Evolutionary conservation across 2,797 vertebrate species (phyloP).

Genomic region (Platyrinchus mystaceus): DNA sequence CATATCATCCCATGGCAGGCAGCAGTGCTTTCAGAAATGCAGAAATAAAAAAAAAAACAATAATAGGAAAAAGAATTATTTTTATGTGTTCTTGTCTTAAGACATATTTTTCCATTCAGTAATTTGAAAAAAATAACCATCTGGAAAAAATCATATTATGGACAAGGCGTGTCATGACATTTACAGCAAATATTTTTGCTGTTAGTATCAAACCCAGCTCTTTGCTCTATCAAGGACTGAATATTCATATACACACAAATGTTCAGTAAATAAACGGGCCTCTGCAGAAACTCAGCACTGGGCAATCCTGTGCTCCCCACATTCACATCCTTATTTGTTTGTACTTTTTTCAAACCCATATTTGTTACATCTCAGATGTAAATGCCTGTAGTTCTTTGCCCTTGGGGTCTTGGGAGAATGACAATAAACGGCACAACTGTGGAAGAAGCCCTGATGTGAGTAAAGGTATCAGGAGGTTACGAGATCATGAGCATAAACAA

Average conservation of each 20-base stretch:
- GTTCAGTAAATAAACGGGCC: slow-evolving; percentile 70
- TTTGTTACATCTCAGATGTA: slow-evolving; percentile 54
- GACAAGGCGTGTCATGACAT: slow-evolving; percentile 81
- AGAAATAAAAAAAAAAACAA: slow-evolving; percentile 39
- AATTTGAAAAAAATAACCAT: slow-evolving; percentile 79
- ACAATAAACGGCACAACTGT: slow-evolving; percentile 34
- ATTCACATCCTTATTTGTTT: slow-evolving; percentile 64
- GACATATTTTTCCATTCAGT: slow-evolving; percentile 77
- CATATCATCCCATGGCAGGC: slow-evolving; percentile 64
- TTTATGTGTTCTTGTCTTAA: slow-evolving; percentile 74
- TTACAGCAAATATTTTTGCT: slow-evolving; percentile 81
- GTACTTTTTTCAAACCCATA: slow-evolving; percentile 48
- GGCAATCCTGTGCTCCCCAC: slow-evolving; percentile 20
- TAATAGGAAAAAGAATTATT: slow-evolving; percentile 74
- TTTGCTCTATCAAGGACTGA: slow-evolving; percentile 67
- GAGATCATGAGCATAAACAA: slow-evolving; percentile 65
- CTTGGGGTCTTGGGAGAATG: slow-evolving; percentile 58
- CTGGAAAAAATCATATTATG: slow-evolving; percentile 81
- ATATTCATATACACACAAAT: slow-evolving; percentile 63
- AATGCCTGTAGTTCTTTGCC: slow-evolving; percentile 58
- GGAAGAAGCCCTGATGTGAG: slow-evolving; percentile 68
- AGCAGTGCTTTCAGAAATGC: slow-evolving; percentile 59
- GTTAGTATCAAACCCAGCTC: slow-evolving; percentile 74
- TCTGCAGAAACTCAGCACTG: slow-evolving; percentile 66
- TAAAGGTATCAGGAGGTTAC: slow-evolving; percentile 63